phyloP scores from a whole-genome alignment of 2,113 vertebrate genomes.

The Ctenodactylus gundi region DNA sequence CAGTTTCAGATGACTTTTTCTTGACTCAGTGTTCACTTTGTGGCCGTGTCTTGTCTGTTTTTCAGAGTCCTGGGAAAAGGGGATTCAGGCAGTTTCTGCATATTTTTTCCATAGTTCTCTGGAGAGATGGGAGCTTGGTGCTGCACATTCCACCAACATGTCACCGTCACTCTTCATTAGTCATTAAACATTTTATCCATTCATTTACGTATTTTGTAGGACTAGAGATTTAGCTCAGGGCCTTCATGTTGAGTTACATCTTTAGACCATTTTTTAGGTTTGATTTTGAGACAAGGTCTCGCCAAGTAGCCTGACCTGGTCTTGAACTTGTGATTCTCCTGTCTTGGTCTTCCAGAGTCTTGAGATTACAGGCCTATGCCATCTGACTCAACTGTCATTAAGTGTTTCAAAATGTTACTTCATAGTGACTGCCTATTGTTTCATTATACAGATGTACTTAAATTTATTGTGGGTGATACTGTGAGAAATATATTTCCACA shows the following conservation, averaged over 20 bases:
- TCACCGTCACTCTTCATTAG: neutral
- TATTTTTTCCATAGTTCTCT: neutral
- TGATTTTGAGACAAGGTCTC: no score
- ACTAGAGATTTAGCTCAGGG: no score
- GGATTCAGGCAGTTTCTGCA: neutral
- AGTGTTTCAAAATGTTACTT: neutral
- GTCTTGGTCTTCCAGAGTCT: no score
- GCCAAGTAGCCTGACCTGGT: no score
- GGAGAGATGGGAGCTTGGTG: neutral
- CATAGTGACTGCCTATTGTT: neutral
- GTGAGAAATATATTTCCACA: neutral
- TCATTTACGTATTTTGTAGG: no score
- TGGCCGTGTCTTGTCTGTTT: neutral
- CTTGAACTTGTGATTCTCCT: no score
- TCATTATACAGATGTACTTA: neutral
- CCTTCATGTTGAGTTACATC: no score
- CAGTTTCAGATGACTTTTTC: neutral
- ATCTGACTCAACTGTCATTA: no score
- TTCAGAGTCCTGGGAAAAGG: neutral
- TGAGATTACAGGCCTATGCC: no score
- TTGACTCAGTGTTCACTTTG: neutral
- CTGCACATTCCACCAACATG: neutral
- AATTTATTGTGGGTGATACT: neutral
- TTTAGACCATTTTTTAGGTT: no score
- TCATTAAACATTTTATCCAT: neutral